Evolutionary conservation across 2,797 vertebrate species (phyloP), one percentile per base, ranked within the genome.

Genomic region (Paramormyrops hopkinsi): DNA sequence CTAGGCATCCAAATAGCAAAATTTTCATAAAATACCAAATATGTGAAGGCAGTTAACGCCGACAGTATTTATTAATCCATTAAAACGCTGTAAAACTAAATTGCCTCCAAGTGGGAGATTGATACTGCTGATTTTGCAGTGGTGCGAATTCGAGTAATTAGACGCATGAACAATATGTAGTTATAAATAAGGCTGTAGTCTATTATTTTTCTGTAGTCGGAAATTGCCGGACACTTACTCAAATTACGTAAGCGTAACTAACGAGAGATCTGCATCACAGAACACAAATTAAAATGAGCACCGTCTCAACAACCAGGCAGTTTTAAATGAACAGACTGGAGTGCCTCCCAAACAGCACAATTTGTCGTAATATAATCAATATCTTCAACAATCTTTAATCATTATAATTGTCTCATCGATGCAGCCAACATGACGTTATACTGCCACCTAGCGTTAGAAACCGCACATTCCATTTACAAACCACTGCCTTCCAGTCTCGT

Each of bases 401-500:
- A 41, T 44, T 3, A 22, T n/a, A 46, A 9, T 9, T 4, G 41
- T 50, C 17, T 83, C n/a, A 19, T 83, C 4, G 29, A 29, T 69
- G 25, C 25, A 76, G 37, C 73, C 73, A 19, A 44, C 54, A 17
- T 83, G 76, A 48, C n/a, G 2, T 54, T 62, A 37, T 85, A 86
- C 44, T 69, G 88, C 53, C 2, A 50, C 54, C 88, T 89, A 85
- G 44, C 59, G 88, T 82, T 69, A 65, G 25, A 56, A 65, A 25
- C 11, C 17, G 11, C 4, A 17, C 29, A 59, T 8, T 87, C 29
- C 29, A 14, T 86, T 53, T 4, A 56, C 25, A 33, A 51, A 54
- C 12, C n/a, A 37, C 48, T 56, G 50, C 25, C n/a, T 12, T 48
- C 6, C 12, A 50, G 46, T 41, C 29, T 51, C 1, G 7, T 33